Evolutionary conservation across 2,888 invertebrate species (phyloP).

Genomic region (Brachyptera risi): DNA sequence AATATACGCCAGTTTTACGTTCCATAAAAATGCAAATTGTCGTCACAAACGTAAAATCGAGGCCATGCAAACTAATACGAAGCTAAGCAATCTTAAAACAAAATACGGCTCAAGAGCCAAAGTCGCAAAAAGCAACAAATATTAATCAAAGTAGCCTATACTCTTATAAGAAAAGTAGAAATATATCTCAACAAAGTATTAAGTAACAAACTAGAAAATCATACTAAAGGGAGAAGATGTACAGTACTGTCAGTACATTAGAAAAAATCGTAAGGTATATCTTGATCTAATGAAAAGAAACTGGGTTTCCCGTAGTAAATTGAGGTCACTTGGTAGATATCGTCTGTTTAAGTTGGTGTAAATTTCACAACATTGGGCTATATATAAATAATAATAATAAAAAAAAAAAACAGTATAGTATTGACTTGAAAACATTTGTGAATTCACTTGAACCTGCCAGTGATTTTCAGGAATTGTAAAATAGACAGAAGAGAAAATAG

Average conservation of each 20-base stretch:
- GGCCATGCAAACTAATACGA: constrained; percentile 4
- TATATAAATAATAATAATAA: constrained; percentile 3
- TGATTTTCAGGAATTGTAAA: constrained; percentile 6
- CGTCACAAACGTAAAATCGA: neutral
- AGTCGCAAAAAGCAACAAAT: constrained; percentile 2
- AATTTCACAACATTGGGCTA: constrained; percentile 4
- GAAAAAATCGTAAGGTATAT: no score
- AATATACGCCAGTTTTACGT: constrained; percentile 12
- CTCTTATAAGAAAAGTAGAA: neutral
- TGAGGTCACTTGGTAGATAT: constrained; percentile 15
- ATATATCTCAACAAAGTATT: constrained; percentile 15
- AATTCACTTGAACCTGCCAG: constrained; percentile 19
- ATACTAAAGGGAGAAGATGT: no score
- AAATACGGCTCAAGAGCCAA: neutral
- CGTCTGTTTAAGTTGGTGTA: neutral
- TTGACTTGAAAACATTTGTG: constrained; percentile 15
- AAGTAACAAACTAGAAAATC: constrained; percentile 14
- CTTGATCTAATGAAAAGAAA: no score
- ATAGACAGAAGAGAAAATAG: neutral
- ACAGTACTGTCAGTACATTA: no score
- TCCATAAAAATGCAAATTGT: neutral
- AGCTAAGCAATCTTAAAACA: neutral
- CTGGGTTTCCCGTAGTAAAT: constrained; percentile 2
- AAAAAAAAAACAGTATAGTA: no score
- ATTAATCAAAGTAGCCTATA: constrained; percentile 1